Percentiles rank a stretch among this genome's conserved stretches.
These are phyloP conservation scores for Pan paniscus DNA, from an alignment of 2,113 vertebrate genomes.

Conservation along the genomic window DNA sequence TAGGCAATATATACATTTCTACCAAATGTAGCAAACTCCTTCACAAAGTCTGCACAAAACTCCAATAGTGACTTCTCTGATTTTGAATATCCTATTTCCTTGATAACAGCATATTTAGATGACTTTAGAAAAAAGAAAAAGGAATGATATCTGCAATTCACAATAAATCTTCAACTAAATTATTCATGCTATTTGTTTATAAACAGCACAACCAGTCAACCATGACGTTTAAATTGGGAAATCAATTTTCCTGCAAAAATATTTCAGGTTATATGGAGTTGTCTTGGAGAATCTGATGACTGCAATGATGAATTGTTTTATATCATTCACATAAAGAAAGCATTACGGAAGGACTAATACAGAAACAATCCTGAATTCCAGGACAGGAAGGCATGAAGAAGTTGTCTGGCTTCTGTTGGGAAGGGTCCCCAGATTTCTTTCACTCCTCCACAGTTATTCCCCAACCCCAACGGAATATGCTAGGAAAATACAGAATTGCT, in stretches of 20 bases:
- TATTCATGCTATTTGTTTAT: constrained; percentile 70
- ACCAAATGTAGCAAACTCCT: constrained; percentile 1
- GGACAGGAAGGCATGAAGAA: constrained; percentile 41
- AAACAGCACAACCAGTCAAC: constrained; percentile 56
- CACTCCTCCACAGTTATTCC: background rate
- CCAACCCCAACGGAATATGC: background rate
- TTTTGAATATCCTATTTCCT: constrained; percentile 29
- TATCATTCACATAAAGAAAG: constrained; percentile 59
- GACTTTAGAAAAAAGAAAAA: background rate
- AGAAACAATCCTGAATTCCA: constrained; percentile 40
- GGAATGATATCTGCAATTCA: constrained; percentile 43
- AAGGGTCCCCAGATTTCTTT: background rate
- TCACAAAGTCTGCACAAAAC: constrained; percentile 2
- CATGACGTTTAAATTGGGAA: constrained; percentile 70
- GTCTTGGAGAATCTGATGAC: constrained; percentile 72
- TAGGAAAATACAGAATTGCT: background rate
- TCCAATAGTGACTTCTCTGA: background rate
- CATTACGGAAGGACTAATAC: constrained; percentile 42
- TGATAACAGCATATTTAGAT: constrained; percentile 33
- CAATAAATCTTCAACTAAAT: constrained; percentile 58
- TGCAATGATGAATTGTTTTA: constrained; percentile 63
- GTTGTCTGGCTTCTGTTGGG: background rate
- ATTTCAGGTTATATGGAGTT: constrained; percentile 65
- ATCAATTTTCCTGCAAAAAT: constrained; percentile 63
- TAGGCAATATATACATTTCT: background rate